A percentile compares a stretch with the other conserved stretches of the same genome.
phyloP scores from a whole-genome alignment of 2,113 vertebrate genomes.

The Lasiurus cinereus region DNA sequence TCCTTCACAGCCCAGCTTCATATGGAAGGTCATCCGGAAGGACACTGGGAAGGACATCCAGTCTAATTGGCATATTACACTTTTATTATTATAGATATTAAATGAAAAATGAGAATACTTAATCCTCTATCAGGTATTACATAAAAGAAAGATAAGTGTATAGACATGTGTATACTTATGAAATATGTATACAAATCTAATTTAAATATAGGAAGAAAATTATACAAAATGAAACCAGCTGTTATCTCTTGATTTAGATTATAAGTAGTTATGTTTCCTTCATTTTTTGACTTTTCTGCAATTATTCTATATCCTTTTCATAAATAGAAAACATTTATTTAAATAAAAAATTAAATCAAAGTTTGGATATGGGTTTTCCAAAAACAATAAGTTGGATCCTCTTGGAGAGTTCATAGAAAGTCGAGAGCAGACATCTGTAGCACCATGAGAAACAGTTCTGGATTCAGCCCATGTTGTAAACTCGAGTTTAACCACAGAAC shows the following conservation, averaged over 20 bases:
- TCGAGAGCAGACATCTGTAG: not conserved
- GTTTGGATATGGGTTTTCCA: not conserved
- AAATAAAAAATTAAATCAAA: conserved; percentile 27
- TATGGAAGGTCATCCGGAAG: too few relatives aligned
- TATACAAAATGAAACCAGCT: conserved; percentile 5
- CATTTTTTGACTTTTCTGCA: not conserved
- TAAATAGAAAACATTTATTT: conserved; percentile 16
- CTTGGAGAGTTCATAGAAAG: not conserved
- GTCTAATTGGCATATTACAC: too few relatives aligned
- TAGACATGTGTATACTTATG: not conserved
- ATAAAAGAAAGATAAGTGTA: not conserved
- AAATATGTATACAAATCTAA: not conserved
- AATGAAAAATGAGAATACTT: not conserved
- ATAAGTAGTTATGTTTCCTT: not conserved
- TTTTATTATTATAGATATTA: not conserved
- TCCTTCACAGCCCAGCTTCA: too few relatives aligned
- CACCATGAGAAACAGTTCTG: not conserved
- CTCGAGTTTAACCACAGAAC: not conserved
- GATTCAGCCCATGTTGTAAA: not conserved
- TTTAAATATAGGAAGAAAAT: conserved; percentile 15
- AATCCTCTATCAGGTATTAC: not conserved
- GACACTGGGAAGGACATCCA: too few relatives aligned
- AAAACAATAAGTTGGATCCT: not conserved
- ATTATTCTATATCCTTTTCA: conserved; percentile 5
- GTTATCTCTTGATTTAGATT: conserved; percentile 8